These are phyloP conservation scores for Rhabdornis inornatus DNA, from an alignment of 2,113 vertebrate species.

Conservation along the genomic window DNA sequence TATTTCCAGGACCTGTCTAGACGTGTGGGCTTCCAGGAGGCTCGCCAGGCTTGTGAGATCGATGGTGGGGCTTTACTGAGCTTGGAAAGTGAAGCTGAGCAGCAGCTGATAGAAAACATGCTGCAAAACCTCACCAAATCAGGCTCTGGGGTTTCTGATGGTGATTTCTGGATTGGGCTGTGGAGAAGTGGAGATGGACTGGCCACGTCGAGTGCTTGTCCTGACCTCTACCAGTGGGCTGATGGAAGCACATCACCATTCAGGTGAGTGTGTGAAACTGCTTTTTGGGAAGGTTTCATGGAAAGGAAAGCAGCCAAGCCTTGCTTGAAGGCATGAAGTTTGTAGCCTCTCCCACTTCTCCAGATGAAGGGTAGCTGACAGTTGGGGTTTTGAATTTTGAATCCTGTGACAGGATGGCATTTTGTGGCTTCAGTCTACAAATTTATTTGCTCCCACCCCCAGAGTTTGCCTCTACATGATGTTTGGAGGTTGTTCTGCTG, in stretches of 20 bases:
- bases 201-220: conserved; percentile 76
- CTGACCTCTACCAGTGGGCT: conserved; percentile 88
- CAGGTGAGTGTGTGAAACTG: conserved; percentile 70
- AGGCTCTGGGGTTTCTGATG: conserved; percentile 82
- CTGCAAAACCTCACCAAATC: conserved; percentile 82
- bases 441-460: background rate
- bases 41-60: conserved; percentile 83
- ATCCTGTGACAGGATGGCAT: background rate
- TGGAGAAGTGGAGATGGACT: conserved; percentile 78
- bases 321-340: background rate
- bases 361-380: background rate
- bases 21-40: conserved; percentile 88
- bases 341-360: background rate
- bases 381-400: background rate
- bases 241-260: conserved; percentile 84
- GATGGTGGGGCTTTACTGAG: conserved; percentile 87
- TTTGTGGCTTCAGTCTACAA: background rate
- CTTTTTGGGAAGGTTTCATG: background rate
- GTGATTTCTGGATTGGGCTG: conserved; percentile 97
- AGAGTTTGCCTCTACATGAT: background rate
- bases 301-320: background rate
- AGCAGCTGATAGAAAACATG: conserved; percentile 85
- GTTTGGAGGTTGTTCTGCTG: background rate
- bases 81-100: conserved; percentile 81
- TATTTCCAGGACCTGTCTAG: conserved; percentile 93